Evolutionary conservation across 2,113 vertebrate species (phyloP), one percentile per base, ranked within the genome.

Genomic region (Apteryx mantelli): DNA sequence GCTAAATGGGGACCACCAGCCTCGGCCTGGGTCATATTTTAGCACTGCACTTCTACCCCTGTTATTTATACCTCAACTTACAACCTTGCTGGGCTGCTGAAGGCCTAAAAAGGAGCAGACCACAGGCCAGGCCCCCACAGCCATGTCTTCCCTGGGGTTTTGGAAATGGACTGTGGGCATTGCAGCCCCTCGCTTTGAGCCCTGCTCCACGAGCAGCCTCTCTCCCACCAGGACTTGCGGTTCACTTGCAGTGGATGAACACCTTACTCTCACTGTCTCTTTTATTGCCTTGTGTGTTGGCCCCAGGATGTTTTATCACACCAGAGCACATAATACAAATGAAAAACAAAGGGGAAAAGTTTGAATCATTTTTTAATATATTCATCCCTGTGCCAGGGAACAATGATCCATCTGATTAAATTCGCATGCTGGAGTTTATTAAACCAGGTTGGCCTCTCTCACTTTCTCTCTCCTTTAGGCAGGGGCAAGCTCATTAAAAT

Each of bases 371-470:
- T 94, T 97, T 94, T 97, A 96, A 97, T 97, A 91, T 97, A 97
- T 97, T 97, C 96, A 97, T 97, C 82, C 91, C 90, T 88, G 93
- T 93, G 93, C 91, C 73, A 83, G 74, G 94, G 93, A 97, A 95
- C 96, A 95, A 97, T 90, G 93, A 97, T 96, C 95, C 55, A 44
- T 95, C 95, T 97, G 97, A 97, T 97, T 96, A 97, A 92, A 94
- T 93, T 89, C 28, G 9, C 71, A 61, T 73, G 71, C 94, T 81
- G 6, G 88, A 95, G 94, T 90, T 97, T 97, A 97, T 96, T 97
- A 97, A 97, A 97, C 82, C 40, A 17, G 50, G 91, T 91, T 95
- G 94, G 94, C 91, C 94, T 95, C 40, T 55, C 93, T 96, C 30
- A 36, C 86, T 96, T 96, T 95, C 85, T 91, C 95, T 95, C 87